These are phyloP conservation scores for Fregetta grallaria DNA, from an alignment of 2,113 vertebrate species.

Conservation along the genomic window DNA sequence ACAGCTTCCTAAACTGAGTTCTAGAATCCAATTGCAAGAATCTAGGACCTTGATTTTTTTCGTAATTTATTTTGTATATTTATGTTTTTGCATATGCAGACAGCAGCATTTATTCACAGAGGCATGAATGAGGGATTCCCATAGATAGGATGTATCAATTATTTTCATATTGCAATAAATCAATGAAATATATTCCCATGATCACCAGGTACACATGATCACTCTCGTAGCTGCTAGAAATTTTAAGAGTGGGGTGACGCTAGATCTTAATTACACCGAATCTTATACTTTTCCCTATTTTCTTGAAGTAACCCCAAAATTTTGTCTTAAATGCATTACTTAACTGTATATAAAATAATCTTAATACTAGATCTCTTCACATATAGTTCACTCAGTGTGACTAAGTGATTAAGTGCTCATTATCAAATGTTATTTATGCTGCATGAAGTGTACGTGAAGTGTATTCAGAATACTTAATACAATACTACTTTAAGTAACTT, in stretches of 20 bases:
- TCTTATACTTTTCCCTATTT: background rate
- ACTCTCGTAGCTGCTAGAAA: background rate
- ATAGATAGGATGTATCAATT: background rate
- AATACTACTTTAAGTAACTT: background rate
- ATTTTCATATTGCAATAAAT: background rate
- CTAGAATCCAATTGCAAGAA: background rate
- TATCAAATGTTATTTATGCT: background rate
- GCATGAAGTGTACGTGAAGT: accelerated
- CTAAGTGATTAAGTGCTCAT: background rate
- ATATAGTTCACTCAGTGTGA: background rate
- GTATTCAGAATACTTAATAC: background rate
- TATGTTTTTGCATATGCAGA: background rate
- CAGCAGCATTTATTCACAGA: background rate
- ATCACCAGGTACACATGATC: background rate
- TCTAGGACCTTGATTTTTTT: background rate
- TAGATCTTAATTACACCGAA: background rate
- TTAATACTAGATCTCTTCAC: background rate
- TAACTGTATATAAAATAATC: background rate
- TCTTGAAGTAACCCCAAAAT: background rate
- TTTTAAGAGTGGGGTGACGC: background rate
- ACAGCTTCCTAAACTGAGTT: background rate
- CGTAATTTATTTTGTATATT: background rate
- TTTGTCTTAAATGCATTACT: background rate
- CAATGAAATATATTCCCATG: background rate
- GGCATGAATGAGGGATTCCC: background rate